phyloP scores from a whole-genome alignment of 2,888 invertebrate species.

The Hypomecis punctinalis region DNA sequence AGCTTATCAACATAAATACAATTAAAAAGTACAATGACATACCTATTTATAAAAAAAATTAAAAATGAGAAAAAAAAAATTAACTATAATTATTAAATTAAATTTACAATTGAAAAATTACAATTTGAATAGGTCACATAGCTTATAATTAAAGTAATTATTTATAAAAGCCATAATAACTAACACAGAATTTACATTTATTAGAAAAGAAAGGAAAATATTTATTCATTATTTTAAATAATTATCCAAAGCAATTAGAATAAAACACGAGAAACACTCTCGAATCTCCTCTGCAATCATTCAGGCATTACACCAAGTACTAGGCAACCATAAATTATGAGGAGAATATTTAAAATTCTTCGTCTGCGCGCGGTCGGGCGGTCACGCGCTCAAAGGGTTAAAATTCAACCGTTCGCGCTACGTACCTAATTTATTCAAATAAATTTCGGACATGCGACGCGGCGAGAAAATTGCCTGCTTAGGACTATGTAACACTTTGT shows the following conservation, averaged over 20 bases:
- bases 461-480: slow-evolving; percentile 67
- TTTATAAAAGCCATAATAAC: too few species aligned
- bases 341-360: slow-evolving; percentile 59
- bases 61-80: too few species aligned
- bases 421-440: slow-evolving; percentile 77
- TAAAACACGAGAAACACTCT: slow-evolving; percentile 28
- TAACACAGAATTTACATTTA: too few species aligned
- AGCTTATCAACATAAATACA: too few species aligned
- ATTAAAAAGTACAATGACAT: too few species aligned
- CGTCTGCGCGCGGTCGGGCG: slow-evolving; percentile 44
- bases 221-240: too few species aligned
- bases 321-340: slow-evolving; percentile 31
- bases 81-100: too few species aligned
- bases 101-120: too few species aligned
- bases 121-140: too few species aligned
- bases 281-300: slow-evolving; percentile 32
- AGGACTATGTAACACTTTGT: slow-evolving; percentile 53
- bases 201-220: too few species aligned
- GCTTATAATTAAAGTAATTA: too few species aligned
- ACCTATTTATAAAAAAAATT: too few species aligned
- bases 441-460: slow-evolving; percentile 73
- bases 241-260: background rate
- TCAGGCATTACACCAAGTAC: slow-evolving; percentile 51
- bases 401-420: slow-evolving; percentile 76
- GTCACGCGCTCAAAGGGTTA: slow-evolving; percentile 68